Percentiles rank a stretch among this genome's conserved stretches.
phyloP scores from a whole-genome alignment of 2,113 vertebrate species.

The Uria aalge region DNA sequence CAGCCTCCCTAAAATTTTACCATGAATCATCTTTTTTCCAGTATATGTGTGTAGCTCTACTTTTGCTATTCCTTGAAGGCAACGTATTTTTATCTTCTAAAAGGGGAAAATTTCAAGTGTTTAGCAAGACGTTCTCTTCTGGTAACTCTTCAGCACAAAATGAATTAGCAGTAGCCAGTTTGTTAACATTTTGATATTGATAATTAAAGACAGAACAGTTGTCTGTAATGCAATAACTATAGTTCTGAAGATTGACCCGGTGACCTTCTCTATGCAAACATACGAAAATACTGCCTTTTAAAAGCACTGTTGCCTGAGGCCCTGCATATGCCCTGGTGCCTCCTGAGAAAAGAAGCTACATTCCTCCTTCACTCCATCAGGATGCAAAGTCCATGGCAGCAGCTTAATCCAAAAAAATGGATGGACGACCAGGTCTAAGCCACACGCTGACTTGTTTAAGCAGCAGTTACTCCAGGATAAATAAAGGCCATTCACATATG shows the following conservation, averaged over 20 bases:
- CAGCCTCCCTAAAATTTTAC: background rate
- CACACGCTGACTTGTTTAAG: background rate
- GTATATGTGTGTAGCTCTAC: background rate
- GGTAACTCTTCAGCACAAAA: background rate
- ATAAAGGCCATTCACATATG: background rate
- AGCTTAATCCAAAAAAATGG: background rate
- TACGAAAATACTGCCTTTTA: background rate
- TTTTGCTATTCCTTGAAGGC: background rate
- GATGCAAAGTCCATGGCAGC: background rate
- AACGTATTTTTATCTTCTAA: background rate
- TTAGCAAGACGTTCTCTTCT: background rate
- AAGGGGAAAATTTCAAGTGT: background rate
- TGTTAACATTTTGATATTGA: background rate
- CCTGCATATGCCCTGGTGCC: background rate
- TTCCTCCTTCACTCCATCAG: background rate
- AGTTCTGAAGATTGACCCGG: background rate
- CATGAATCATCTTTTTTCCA: background rate
- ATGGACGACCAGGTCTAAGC: background rate
- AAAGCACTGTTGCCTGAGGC: background rate
- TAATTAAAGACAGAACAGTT: background rate
- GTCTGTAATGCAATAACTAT: background rate
- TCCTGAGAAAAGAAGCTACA: background rate
- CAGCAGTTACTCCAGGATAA: background rate
- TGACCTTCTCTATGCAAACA: background rate
- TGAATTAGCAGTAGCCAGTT: background rate